Base-by-base conservation (phyloP, 2,888 invertebrate genomes). In the Lithodes maja region DNA sequence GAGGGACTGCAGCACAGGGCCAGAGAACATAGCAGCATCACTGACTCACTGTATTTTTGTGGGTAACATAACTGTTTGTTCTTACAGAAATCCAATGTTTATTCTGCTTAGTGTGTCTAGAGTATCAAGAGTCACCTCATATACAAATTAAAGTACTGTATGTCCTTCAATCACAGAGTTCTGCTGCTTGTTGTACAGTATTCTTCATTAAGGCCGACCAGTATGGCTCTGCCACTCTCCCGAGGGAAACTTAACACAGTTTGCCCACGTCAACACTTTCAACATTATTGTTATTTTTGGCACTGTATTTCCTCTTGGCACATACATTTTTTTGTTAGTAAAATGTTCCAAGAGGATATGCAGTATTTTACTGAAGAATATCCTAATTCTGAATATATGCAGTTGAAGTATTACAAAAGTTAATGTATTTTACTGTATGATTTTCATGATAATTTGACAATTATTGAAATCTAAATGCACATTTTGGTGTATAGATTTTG, bases 1-100 rank as follows among this genome's bases (percentile, higher is more conserved):
- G 83, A 87, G 87, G 71, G 69, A 84, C 87, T 87, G 87, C 87
- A 87, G 87, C 83, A 83, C 87, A 87, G 87, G 87, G 87, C 87
- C 87, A 87, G 83, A 87, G 83, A 87, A 87, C 87, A 87, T 87
- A 53, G 79, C 82, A 82, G 75, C 75, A 68, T 68, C 78, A 86
- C 82, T 75, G 71, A 87, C 74, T 84, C 79, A 83, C 78, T 87
- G 87, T 81, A 87, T 87, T 87, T 71, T 83, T 87, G 83, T 87
- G 87, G 87, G 87, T 61, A 87, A 79, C 78, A 83, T 78, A 83
- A 69, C 69, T 79, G 54, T 83, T 69, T 77, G 17, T 53, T 78
- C 54, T 69, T 78, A 49, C 81, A 81, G 74, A n/a, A 83, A 54
- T 54, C n/a, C 12, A n/a, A 9, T 79, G 49, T 86, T 82, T 54